Conservation (phyloP, 35 echinoderm and acorn worm species). For the Apostichopus parvimensis region DNA sequence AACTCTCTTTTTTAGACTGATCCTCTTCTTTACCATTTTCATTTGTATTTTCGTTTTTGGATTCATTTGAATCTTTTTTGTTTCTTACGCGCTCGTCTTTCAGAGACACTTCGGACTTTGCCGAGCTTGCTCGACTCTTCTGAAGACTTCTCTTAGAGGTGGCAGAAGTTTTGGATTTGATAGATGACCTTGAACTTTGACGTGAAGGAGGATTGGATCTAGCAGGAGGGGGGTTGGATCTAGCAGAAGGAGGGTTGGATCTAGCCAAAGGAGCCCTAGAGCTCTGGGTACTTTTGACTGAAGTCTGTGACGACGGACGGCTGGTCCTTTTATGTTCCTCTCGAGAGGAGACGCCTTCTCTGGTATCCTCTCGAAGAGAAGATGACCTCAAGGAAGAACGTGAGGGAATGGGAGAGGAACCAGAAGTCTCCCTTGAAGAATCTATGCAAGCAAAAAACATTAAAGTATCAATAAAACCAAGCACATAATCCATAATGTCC, state of each 20-base stretch:
- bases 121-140: background rate
- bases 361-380: background rate
- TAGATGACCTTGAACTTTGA: background rate
- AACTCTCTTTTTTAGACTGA: background rate
- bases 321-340: background rate
- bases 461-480: background rate
- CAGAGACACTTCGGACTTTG: slow-evolving; percentile 15
- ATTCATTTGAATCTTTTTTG: background rate
- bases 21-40: too few species aligned
- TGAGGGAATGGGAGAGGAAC: background rate
- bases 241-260: background rate
- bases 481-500: too few species aligned
- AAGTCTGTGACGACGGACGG: background rate
- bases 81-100: background rate
- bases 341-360: background rate
- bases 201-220: background rate
- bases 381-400: background rate
- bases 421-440: background rate
- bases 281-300: background rate
- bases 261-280: background rate
- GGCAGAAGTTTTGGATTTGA: background rate
- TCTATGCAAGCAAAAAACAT: background rate
- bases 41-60: background rate
- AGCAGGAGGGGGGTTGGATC: background rate
- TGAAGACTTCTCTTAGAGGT: background rate